These are phyloP conservation scores for Chrysolina haemoptera DNA, from an alignment of 2,888 invertebrate genomes.

Conservation along the genomic window DNA sequence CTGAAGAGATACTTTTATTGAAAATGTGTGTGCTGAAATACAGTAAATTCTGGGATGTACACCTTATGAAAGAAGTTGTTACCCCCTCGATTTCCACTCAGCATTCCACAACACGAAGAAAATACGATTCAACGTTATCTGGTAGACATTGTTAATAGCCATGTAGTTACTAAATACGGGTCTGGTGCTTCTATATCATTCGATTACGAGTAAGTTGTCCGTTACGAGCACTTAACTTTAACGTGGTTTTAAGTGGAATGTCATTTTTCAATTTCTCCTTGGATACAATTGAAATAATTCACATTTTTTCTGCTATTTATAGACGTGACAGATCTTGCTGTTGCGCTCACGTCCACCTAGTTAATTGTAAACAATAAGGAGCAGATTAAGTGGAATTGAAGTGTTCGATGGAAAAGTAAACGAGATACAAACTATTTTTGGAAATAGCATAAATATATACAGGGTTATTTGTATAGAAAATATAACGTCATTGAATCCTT, in stretches of 20 bases:
- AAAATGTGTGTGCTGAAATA: no score
- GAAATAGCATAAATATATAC: no score
- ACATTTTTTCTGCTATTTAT: slow-evolving; percentile 37
- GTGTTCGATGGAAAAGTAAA: no score
- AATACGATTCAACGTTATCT: background rate
- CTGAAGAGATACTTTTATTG: no score
- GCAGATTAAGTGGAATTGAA: slow-evolving; percentile 1
- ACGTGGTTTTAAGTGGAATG: slow-evolving; percentile 24
- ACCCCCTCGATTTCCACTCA: no score
- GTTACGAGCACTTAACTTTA: slow-evolving; percentile 4
- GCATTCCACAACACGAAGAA: no score
- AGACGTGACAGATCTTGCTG: slow-evolving; percentile 35
- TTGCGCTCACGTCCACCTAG: slow-evolving; percentile 9
- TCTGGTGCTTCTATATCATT: slow-evolving; percentile 2
- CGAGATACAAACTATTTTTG: no score
- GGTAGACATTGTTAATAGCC: background rate
- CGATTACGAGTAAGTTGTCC: background rate
- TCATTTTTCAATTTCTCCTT: slow-evolving; percentile 25
- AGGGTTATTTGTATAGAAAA: no score
- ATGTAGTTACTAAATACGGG: background rate
- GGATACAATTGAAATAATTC: slow-evolving; percentile 23
- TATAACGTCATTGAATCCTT: no score
- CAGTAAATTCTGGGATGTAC: no score
- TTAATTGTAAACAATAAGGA: slow-evolving; percentile 13
- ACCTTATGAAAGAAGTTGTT: no score